phyloP scores from a whole-genome alignment of 2,113 vertebrate genomes.

The Eurystomus gularis region DNA sequence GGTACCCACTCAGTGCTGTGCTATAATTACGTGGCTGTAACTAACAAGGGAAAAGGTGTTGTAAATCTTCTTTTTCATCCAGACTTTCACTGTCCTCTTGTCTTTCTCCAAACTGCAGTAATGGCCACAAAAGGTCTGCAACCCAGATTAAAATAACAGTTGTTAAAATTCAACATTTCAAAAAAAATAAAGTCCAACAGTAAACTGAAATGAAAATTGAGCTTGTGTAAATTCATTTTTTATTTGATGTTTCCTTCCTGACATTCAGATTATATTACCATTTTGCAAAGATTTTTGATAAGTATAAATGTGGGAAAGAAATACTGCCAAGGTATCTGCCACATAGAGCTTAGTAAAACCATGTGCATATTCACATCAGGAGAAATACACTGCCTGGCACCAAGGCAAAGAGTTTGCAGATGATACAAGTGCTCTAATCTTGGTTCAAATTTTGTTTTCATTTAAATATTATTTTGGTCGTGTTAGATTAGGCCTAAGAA shows the following conservation, averaged over 20 bases:
- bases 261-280: not conserved
- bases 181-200: not conserved
- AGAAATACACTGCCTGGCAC: conserved; percentile 30
- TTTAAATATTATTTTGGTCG: conserved; percentile 36
- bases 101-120: not conserved
- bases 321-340: not conserved
- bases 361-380: not conserved
- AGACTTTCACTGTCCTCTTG: not conserved
- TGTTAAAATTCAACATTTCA: not conserved
- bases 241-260: not conserved
- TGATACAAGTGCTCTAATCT: conserved; percentile 17
- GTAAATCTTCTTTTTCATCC: not conserved
- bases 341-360: not conserved
- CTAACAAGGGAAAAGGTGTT: not conserved
- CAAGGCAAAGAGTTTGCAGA: conserved; percentile 7
- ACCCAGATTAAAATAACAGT: not conserved
- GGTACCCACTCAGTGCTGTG: not conserved
- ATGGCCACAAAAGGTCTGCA: not conserved
- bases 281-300: conserved; percentile 32
- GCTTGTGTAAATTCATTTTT: not conserved
- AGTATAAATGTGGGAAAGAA: conserved; percentile 31
- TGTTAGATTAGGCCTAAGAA: conserved; percentile 29
- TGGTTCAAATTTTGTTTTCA: not conserved
- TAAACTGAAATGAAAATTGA: not conserved
- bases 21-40: conserved; percentile 24